A percentile compares a stretch with the other conserved stretches of the same genome.
These are phyloP conservation scores for Mustela nigripes DNA, from an alignment of 2,113 vertebrate genomes.

Conservation along the genomic window DNA sequence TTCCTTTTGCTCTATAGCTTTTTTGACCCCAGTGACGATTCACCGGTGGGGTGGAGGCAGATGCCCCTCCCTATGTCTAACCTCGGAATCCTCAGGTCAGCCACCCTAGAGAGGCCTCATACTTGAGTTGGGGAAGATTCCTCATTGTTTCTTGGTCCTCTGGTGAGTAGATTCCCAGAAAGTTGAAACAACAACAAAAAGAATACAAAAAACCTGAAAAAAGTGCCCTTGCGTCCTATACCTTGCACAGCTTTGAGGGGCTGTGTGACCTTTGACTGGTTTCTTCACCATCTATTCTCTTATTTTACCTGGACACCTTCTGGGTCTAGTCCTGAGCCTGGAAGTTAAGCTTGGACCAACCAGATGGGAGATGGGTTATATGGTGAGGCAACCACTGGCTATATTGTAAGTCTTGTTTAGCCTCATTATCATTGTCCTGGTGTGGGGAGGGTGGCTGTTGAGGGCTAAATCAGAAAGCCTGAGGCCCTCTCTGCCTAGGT, in stretches of 20 bases:
- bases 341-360: neutral
- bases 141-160: neutral
- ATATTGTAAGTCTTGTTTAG: neutral
- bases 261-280: slow-evolving; percentile 10
- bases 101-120: neutral
- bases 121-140: neutral
- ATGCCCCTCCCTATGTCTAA: neutral
- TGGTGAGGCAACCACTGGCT: neutral
- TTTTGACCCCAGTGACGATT: neutral
- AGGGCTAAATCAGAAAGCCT: neutral
- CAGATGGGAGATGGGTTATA: neutral
- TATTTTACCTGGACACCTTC: neutral
- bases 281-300: neutral
- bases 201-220: neutral
- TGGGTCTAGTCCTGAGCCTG: neutral
- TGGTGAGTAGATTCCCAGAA: neutral
- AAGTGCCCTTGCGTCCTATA: neutral
- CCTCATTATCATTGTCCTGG: neutral
- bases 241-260: neutral
- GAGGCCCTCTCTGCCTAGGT: neutral
- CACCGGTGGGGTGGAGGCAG: neutral
- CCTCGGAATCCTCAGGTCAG: neutral
- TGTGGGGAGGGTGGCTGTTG: neutral
- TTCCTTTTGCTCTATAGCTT: neutral
- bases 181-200: neutral